Evolutionary conservation across 2,797 vertebrate genomes (phyloP), one percentile per base, ranked within the genome.

Genomic region (Chrysocyon brachyurus): DNA sequence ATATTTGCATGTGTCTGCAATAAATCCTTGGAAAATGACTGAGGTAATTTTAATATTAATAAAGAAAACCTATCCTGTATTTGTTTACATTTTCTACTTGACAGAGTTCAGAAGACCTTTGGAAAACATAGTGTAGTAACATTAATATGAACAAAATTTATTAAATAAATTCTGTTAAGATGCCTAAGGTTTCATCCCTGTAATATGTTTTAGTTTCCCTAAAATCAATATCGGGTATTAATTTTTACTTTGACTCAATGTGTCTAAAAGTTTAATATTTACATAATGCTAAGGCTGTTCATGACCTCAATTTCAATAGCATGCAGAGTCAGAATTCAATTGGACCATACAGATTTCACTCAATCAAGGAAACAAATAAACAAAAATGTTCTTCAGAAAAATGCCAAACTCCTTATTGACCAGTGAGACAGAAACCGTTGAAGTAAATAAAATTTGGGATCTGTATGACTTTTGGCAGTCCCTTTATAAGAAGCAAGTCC

Each of bases 191-290:
- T 96, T 64, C 36, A 70, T 46, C 4, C 11, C 16, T 90, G 31
- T 54, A 28, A 0, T 40, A 73, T 70, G 4, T 22, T 75, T 36
- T 46, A 81, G 24, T 73, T 95, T 56, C 40, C 66, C 40, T 85
- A n/a, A 95, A 94, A 26, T 94, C 79, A 90, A 26, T 72, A 82
- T 19, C 73, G 57, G 40, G 54, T 81, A 94, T 94, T 96, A 96
- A 63, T 92, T 98, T 97, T 97, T 16, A 93, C 97, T 97, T 96
- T 96, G n/a, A 73, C 95, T 97, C 59, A 96, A 83, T 82, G 87
- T 96, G 57, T 78, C 97, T 97, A 59, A 95, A 82, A 82, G 96
- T 90, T 97, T 97, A 83, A 24, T 91, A 82, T 57, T 14, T 31
- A 19, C 49, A 90, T 70, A 95, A 90, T 97, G 49, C 33, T 91